These are phyloP conservation scores for Smittia aterrima DNA, from an alignment of 2,888 invertebrate species.

Conservation along the genomic window DNA sequence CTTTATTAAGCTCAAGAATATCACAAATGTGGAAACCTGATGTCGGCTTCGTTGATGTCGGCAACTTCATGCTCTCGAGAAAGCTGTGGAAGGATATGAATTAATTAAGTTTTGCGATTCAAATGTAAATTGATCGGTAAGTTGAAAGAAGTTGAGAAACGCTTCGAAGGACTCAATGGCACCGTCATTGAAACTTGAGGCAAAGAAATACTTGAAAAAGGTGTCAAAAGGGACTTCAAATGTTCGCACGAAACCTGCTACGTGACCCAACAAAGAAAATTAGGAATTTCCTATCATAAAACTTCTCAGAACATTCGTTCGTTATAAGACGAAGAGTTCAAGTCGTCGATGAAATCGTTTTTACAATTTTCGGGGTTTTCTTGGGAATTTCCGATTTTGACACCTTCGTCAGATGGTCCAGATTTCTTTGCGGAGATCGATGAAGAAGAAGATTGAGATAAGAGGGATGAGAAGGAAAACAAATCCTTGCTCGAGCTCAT, in stretches of 20 bases:
- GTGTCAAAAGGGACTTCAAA: constrained; percentile 16
- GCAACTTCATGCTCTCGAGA: constrained; percentile 79
- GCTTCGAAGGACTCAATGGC: not conserved
- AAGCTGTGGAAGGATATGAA: constrained; percentile 58
- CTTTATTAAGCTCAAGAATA: constrained; percentile 80
- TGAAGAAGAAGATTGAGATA: not conserved
- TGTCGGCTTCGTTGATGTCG: constrained; percentile 58
- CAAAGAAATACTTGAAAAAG: constrained; percentile 26
- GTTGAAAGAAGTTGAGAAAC: not conserved
- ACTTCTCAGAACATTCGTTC: not conserved
- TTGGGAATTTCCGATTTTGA: constrained; percentile 1
- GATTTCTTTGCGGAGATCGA: not conserved
- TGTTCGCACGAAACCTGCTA: not conserved
- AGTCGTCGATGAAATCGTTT: not conserved
- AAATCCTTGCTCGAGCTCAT: not conserved
- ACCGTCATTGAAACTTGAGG: not conserved
- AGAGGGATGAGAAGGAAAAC: not conserved
- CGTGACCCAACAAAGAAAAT: constrained; percentile 22
- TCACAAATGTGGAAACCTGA: constrained; percentile 91
- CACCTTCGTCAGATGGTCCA: not conserved
- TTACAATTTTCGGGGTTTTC: not conserved
- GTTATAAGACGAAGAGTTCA: not conserved
- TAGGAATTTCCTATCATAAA: constrained; percentile 11
- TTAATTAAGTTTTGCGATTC: constrained; percentile 1
- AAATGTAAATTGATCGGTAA: constrained; percentile 26